Evolutionary conservation across 2,888 invertebrate species (phyloP), one percentile per base, ranked within the genome.

Genomic region (Polydrusus pterygomalis): DNA sequence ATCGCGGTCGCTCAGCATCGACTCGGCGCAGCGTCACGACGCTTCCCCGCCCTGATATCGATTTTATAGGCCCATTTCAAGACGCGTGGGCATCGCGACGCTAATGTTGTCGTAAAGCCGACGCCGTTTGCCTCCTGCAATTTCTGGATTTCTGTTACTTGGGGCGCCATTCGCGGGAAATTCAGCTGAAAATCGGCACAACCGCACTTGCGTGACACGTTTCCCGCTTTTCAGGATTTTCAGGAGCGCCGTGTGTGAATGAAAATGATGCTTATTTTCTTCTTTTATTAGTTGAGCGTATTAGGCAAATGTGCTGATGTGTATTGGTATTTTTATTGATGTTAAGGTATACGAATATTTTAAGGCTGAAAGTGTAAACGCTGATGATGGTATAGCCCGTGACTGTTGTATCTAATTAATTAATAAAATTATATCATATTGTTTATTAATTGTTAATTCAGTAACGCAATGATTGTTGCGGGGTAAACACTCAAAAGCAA

Each of bases 111-210:
- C 25, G 17, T 60, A 1, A 18, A 15, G 8, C 25, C 0, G 30
- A 8, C 64, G 30, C 43, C 38, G 30, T 51, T 30, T 47, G 49
- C 43, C 47, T 45, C 38, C 30, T 17, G 20, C 15, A n/a, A 30
- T 30, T 74, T 49, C 62, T 74, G 68, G 10, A 20, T 13, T 60
- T 68, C 74, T 68, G 68, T 34, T 68, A 43, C 15, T n/a, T 20
- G 9, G 40, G 60, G 74, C 74, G 74, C 74, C 74, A 74, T 60
- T 68, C 68, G 68, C 74, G 74, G 74, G 68, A 74, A 74, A 74
- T 74, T 74, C 68, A 74, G 62, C 74, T 74, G 68, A 74, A 74
- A 74, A 63, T 62, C 15, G 13, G 2, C 13, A 5, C 9, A 0
- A 51, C 45, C 20, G 60, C 30, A 15, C 74, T 45, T 68, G 74